These are phyloP conservation scores for Mugil cephalus DNA, from an alignment of 2,113 vertebrate species.

Conservation along the genomic window DNA sequence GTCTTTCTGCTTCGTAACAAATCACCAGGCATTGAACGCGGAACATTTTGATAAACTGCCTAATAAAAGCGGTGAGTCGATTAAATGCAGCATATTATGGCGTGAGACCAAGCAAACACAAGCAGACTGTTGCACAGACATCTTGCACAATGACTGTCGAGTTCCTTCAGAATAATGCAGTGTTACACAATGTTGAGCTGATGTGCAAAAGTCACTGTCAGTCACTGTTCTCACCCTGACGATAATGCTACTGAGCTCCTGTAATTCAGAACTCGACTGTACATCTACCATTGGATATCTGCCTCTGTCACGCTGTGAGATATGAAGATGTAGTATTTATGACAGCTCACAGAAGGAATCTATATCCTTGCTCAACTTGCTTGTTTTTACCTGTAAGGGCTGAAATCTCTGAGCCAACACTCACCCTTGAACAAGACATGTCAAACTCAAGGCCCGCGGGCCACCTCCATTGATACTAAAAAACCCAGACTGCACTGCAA, in stretches of 20 bases:
- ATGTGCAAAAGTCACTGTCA: not conserved
- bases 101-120: constrained; percentile 30
- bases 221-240: constrained; percentile 6
- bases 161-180: constrained; percentile 14
- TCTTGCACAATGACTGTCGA: constrained; percentile 18
- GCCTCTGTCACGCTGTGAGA: constrained; percentile 12
- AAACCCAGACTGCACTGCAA: too few species aligned
- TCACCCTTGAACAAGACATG: constrained; percentile 46
- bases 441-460: too few species aligned
- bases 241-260: not conserved
- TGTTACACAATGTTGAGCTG: not conserved
- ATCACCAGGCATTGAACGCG: not conserved
- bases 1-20: constrained; percentile 20
- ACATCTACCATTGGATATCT: not conserved
- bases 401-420: constrained; percentile 27
- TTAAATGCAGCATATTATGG: constrained; percentile 17
- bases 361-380: constrained; percentile 39
- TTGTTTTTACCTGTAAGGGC: constrained; percentile 59
- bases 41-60: constrained; percentile 44
- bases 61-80: constrained; percentile 28
- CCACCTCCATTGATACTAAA: too few species aligned
- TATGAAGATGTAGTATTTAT: constrained; percentile 55
- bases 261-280: constrained; percentile 18
- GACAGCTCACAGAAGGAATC: constrained; percentile 57
- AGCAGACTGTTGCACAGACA: constrained; percentile 1